Percentiles rank a stretch among this genome's conserved stretches.
Conservation (phyloP, 2,888 invertebrate genomes). For the Branchinecta sandiegonensis region DNA sequence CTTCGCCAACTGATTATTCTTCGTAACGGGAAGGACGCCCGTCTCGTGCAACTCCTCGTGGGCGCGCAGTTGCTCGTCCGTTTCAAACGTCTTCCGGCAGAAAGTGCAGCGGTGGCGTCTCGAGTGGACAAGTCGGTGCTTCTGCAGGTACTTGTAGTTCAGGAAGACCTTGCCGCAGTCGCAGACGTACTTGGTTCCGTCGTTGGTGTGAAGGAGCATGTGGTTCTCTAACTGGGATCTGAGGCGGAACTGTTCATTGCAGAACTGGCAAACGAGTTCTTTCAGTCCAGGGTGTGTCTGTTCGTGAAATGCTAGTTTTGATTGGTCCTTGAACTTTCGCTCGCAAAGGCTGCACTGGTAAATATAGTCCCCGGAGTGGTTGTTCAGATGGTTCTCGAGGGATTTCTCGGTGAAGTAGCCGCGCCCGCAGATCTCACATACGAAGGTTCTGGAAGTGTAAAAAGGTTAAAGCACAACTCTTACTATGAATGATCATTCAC, state of each 20-base stretch:
- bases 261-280: not conserved
- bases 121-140: constrained; percentile 8
- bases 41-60: not conserved
- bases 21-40: not conserved
- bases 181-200: not conserved
- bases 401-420: not conserved
- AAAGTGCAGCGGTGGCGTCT: not conserved
- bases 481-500: no score
- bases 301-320: not conserved
- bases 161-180: not conserved
- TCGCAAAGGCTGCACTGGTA: not conserved
- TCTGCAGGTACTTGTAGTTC: constrained; percentile 1
- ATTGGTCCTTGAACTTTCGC: constrained; percentile 1
- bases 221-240: not conserved
- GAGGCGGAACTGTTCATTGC: not conserved
- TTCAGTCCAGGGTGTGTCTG: not conserved
- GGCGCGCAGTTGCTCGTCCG: not conserved
- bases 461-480: not conserved
- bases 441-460: not conserved
- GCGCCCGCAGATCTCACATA: not conserved
- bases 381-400: not conserved
- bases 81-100: constrained; percentile 2
- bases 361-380: constrained; percentile 2
- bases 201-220: constrained; percentile 1
- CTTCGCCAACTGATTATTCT: not conserved